These are phyloP conservation scores for Notodonta dromedarius DNA, from an alignment of 2,888 invertebrate genomes.

Conservation along the genomic window DNA sequence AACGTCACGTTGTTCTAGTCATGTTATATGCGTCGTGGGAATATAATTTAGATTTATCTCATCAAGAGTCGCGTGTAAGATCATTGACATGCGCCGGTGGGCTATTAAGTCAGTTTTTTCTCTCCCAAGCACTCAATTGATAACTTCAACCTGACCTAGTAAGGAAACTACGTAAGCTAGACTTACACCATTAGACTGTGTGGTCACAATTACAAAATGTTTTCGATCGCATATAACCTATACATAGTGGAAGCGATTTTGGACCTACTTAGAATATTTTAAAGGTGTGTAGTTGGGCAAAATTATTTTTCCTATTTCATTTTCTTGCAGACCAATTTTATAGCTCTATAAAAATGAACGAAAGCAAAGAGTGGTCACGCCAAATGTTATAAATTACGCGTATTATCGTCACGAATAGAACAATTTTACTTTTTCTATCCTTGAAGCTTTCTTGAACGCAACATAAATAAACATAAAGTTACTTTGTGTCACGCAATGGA, in stretches of 20 bases:
- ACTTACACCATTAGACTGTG: not conserved
- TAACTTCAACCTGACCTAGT: slow-evolving; percentile 11
- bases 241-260: too few species aligned
- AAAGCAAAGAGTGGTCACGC: slow-evolving; percentile 9
- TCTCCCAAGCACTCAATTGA: slow-evolving; percentile 15
- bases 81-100: slow-evolving; percentile 20
- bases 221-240: not conserved
- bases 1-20: slow-evolving; percentile 17
- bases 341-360: slow-evolving; percentile 1
- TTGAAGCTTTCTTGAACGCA: slow-evolving; percentile 36
- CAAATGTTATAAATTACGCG: slow-evolving; percentile 13
- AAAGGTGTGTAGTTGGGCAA: not conserved
- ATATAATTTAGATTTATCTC: slow-evolving; percentile 34
- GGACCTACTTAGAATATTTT: too few species aligned
- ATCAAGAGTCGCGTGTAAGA: slow-evolving; percentile 30
- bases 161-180: not conserved
- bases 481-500: slow-evolving; percentile 39
- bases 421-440: slow-evolving; percentile 28
- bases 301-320: not conserved
- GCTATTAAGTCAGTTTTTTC: slow-evolving; percentile 19
- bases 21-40: slow-evolving; percentile 30
- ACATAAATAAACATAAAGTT: slow-evolving; percentile 30
- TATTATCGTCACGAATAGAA: slow-evolving; percentile 3
- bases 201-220: not conserved
- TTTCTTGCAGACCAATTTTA: not conserved